Evolutionary conservation across 2,888 invertebrate species (phyloP).

Genomic region (Ligdia adustata): DNA sequence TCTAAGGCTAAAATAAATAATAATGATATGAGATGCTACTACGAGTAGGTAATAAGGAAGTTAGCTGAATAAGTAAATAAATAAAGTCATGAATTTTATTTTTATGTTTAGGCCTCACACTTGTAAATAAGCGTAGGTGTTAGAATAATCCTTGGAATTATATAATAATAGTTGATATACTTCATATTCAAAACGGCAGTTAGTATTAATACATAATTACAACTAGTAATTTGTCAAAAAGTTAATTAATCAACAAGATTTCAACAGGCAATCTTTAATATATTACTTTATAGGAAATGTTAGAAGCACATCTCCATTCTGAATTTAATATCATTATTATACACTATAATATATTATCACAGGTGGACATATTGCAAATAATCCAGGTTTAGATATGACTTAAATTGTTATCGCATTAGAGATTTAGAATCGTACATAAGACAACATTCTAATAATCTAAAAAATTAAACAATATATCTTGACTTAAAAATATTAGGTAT

Average conservation of each 20-base stretch:
- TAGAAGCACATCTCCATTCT: conserved; percentile 36
- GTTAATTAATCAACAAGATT: conserved; percentile 39
- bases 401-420: neutral
- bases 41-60: too few species aligned
- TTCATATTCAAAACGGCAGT: conserved; percentile 77
- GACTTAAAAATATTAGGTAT: too few species aligned
- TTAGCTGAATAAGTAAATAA: neutral
- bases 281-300: neutral
- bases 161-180: neutral
- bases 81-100: conserved; percentile 1
- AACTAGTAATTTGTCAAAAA: conserved; percentile 47
- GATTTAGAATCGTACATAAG: neutral
- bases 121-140: neutral
- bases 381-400: conserved; percentile 35
- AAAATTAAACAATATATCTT: too few species aligned
- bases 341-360: conserved; percentile 73
- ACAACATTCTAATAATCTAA: too few species aligned
- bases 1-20: conserved; percentile 4
- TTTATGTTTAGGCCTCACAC: neutral
- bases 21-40: too few species aligned
- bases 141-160: neutral
- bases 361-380: conserved; percentile 72
- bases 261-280: conserved; percentile 17
- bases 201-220: conserved; percentile 62
- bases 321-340: conserved; percentile 29